Base-by-base conservation (phyloP, 2,113 vertebrate genomes). In the Mugil cephalus region DNA sequence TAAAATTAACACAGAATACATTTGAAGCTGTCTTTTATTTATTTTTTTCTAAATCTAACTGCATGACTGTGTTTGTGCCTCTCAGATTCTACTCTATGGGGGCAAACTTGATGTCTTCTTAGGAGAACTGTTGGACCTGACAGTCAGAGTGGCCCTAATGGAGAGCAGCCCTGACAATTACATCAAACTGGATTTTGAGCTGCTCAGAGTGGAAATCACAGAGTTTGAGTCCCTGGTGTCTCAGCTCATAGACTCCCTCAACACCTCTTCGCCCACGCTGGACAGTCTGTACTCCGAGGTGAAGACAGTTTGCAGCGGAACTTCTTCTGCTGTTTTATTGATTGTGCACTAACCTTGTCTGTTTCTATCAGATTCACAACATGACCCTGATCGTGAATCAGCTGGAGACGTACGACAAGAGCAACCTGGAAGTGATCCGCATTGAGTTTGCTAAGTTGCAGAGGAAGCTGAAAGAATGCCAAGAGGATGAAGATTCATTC, bases 131-230 rank as follows among this genome's bases (percentile, higher is more conserved):
- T 8, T 1, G 8, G 78, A 85, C 2, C 62, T 92, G 74, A 86
- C 78, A 0, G 1, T n/a, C 0, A 66, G 87, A 59, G 47, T 89
- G 46, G 51, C 61, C 52, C 53, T 82, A 12, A 6, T 93, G 67
- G 74, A 88, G 43, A 85, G 59, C 47, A 76, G 65, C n/a, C 36
- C 80, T 15, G 84, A 91, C 36, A 72, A 79, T 10, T 93, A 87
- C 78, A 78, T 92, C 83, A 91, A 89, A 75, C 88, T 91, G 78
- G 91, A 93, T 48, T 93, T 93, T 69, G 91, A 93, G 83, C 74
- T 93, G 10, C 83, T 92, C 63, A 74, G 89, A 42, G 74, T 81
- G 11, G 90, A 92, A 77, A 84, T 91, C 39, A 69, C 86, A 68
- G 88, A 91, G 69, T 91, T 93, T 43, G 86, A 92, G 52, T 42